Evolutionary conservation across 2,888 invertebrate species (phyloP), one percentile per base, ranked within the genome.

Genomic region (Acheta domesticus): DNA sequence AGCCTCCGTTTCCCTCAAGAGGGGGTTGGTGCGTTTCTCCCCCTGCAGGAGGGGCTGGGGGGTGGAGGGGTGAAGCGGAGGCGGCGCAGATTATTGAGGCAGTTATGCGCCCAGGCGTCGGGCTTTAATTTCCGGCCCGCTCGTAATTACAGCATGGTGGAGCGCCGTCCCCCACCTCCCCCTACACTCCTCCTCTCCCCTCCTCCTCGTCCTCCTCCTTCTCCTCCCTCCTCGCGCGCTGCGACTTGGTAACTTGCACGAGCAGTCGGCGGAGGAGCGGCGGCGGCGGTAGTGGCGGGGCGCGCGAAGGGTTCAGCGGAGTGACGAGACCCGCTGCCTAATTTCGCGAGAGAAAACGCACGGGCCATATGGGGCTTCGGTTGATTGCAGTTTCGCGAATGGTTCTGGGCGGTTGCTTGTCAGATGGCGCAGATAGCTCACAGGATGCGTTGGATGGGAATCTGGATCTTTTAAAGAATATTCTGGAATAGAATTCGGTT

Each of bases 61-160:
- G 62, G n/a, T n/a, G 62, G 14, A n/a, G 16, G 62, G 16, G 62
- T 12, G 16, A 16, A 62, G 62, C 62, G 62, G 62, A 62, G 62
- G 62, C 62, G 62, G 62, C n/a, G 62, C 62, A 62, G 62, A 62
- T 62, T 62, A 62, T 62, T 62, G 62, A 62, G 62, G 62, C 62
- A 62, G 62, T 62, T 62, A 62, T 62, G 62, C 62, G 62, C n/a
- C 62, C n/a, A 62, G 62, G 62, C 62, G 62, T 62, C 62, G 62
- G 62, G 62, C 62, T 62, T 62, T 62, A 62, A 62, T 62, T 62
- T 62, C 62, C 62, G 62, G 62, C 62, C 16, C 62, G 62, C 62
- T 62, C 62, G 62, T 62, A 62, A 62, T 62, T 62, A 62, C 62
- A 62, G 62, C 62, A 62, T 62, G 62, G 62, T 62, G 62, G 62